phyloP scores from a whole-genome alignment of 2,113 vertebrate genomes.

The Promerops cafer region DNA sequence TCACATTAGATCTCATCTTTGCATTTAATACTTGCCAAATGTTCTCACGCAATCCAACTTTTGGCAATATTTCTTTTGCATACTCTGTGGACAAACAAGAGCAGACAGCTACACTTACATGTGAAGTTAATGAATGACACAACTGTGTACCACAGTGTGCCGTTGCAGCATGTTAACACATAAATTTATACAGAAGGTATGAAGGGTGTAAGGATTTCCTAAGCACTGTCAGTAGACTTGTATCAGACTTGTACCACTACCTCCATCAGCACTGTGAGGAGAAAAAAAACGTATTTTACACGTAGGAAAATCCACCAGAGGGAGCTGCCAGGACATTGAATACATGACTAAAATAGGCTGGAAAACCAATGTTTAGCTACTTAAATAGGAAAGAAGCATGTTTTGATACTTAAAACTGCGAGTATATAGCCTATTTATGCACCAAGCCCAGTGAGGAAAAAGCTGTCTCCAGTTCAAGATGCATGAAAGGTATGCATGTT shows the following conservation, averaged over 20 bases:
- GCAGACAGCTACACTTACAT: background rate
- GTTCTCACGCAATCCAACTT: background rate
- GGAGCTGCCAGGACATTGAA: background rate
- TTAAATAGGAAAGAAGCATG: accelerated
- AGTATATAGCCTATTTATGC: background rate
- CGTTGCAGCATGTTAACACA: background rate
- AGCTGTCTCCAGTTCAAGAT: background rate
- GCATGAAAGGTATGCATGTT: background rate
- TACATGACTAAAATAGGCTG: accelerated
- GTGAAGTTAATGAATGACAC: background rate
- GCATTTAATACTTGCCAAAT: background rate
- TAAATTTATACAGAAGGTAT: background rate
- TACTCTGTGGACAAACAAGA: background rate
- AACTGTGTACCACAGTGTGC: background rate
- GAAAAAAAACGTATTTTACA: background rate
- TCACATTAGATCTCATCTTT: background rate
- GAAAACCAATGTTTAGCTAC: background rate
- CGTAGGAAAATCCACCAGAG: background rate
- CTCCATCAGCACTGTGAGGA: accelerated
- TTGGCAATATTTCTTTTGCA: background rate
- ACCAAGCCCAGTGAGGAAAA: background rate
- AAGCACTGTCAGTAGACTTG: background rate
- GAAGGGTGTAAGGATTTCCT: background rate
- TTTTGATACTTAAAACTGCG: background rate
- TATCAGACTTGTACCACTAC: accelerated